A percentile compares a stretch with the other conserved stretches of the same genome.
These are phyloP conservation scores for Hippotragus niger DNA, from an alignment of 2,113 vertebrate species.

Conservation along the genomic window DNA sequence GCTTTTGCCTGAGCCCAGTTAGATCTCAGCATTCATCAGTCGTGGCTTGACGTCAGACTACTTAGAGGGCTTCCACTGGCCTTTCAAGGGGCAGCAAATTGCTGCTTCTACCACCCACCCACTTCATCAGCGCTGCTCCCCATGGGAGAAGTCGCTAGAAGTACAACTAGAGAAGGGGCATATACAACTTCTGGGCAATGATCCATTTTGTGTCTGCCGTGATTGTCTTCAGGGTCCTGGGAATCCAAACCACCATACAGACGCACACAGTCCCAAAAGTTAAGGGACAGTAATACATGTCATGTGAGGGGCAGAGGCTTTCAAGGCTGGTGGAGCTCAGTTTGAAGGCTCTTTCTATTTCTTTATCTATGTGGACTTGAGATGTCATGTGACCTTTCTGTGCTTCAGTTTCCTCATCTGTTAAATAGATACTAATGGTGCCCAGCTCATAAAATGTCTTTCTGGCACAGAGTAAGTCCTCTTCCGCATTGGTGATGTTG, in stretches of 20 bases:
- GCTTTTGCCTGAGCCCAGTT: not conserved
- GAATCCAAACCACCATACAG: not conserved
- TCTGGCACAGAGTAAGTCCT: not conserved
- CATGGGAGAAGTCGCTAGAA: not conserved
- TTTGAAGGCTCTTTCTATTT: not conserved
- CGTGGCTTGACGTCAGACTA: not conserved
- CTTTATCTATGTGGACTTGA: not conserved
- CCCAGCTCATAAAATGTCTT: not conserved
- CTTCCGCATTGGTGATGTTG: fast-evolving
- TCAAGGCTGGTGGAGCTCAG: not conserved
- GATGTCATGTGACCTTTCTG: not conserved
- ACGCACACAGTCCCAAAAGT: fast-evolving
- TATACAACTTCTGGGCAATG: not conserved
- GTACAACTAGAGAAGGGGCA: not conserved
- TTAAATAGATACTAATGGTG: not conserved
- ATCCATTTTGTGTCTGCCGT: not conserved
- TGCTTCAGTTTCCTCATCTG: not conserved
- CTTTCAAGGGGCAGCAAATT: constrained; percentile 7
- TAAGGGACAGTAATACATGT: not conserved
- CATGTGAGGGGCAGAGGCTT: not conserved
- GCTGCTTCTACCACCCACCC: not conserved
- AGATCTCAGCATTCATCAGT: not conserved
- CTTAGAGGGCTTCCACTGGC: not conserved
- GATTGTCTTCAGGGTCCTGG: not conserved
- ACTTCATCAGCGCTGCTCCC: not conserved